These are phyloP conservation scores for Cheilosia vulpina DNA, from an alignment of 2,888 invertebrate species.

Conservation along the genomic window DNA sequence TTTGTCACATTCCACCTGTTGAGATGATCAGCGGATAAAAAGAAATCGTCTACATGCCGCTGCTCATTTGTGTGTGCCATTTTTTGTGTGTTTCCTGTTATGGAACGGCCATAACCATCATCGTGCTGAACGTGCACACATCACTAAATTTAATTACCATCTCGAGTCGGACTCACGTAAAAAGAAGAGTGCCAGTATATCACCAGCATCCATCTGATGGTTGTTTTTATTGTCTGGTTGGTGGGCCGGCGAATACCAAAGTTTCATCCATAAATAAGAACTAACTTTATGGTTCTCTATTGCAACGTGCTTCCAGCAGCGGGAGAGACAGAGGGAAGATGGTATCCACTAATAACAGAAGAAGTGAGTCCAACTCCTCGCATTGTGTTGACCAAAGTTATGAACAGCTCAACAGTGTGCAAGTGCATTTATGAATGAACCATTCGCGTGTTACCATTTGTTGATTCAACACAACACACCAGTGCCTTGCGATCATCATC, in stretches of 20 bases:
- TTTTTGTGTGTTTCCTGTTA: slow-evolving; percentile 45
- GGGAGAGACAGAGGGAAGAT: background rate
- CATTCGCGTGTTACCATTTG: slow-evolving; percentile 69
- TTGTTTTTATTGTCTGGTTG: slow-evolving; percentile 31
- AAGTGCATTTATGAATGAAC: slow-evolving; percentile 65
- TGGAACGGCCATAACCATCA: slow-evolving; percentile 59
- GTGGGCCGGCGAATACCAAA: slow-evolving; percentile 38
- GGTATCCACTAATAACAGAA: slow-evolving; percentile 18
- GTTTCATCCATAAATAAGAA: slow-evolving; percentile 66
- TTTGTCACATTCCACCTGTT: slow-evolving; percentile 66
- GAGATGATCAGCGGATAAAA: slow-evolving; percentile 51
- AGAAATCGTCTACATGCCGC: slow-evolving; percentile 27
- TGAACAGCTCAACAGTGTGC: slow-evolving; percentile 35
- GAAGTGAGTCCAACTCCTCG: slow-evolving; percentile 14
- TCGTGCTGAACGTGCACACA: slow-evolving; percentile 64
- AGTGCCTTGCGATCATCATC: slow-evolving; percentile 46
- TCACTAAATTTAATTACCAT: slow-evolving; percentile 73
- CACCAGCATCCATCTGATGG: slow-evolving; percentile 63
- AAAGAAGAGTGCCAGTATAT: slow-evolving; percentile 39
- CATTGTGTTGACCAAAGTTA: slow-evolving; percentile 59
- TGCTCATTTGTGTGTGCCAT: slow-evolving; percentile 24
- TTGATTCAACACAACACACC: slow-evolving; percentile 53
- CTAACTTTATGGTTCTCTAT: slow-evolving; percentile 66
- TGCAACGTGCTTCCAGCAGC: slow-evolving; percentile 52
- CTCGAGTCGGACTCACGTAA: slow-evolving; percentile 62